These are phyloP conservation scores for Chirona hameri DNA, from an alignment of 2,888 invertebrate species.

Conservation along the genomic window DNA sequence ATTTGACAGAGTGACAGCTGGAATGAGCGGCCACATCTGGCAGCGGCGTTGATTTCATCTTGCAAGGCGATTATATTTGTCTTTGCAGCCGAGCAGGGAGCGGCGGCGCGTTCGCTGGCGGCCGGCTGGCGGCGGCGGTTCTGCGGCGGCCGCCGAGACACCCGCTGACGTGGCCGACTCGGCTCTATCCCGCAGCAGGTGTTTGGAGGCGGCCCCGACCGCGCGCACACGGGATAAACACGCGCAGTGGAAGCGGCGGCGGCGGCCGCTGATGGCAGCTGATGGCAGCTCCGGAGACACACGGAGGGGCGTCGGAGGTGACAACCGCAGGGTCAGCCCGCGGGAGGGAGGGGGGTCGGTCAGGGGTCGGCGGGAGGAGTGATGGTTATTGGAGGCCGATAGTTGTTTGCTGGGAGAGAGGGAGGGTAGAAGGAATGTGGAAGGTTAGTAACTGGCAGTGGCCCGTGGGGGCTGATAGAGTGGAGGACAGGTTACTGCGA, in stretches of 20 bases:
- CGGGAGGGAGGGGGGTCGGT: background rate
- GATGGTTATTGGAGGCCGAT: too few species aligned
- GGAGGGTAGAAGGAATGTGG: too few species aligned
- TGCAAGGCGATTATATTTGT: constrained; percentile 23
- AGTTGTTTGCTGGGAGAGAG: too few species aligned
- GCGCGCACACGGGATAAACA: background rate
- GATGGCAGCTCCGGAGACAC: background rate
- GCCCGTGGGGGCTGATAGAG: too few species aligned
- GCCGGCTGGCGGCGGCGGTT: background rate
- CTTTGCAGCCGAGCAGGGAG: background rate
- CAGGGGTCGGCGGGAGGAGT: too few species aligned
- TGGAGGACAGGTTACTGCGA: too few species aligned
- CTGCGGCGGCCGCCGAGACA: background rate
- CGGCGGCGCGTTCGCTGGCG: background rate
- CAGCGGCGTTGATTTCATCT: constrained; percentile 23
- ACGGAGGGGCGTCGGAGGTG: too few species aligned
- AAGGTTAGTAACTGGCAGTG: too few species aligned
- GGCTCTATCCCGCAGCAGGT: background rate
- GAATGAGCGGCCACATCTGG: constrained; percentile 8
- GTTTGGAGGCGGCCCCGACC: background rate
- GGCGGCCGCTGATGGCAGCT: too few species aligned
- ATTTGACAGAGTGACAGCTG: background rate
- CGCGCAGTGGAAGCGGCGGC: background rate
- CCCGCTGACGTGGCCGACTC: background rate
- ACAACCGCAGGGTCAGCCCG: background rate